Base-by-base conservation (phyloP, 2,888 invertebrate species). In the Cheilosia soror region DNA sequence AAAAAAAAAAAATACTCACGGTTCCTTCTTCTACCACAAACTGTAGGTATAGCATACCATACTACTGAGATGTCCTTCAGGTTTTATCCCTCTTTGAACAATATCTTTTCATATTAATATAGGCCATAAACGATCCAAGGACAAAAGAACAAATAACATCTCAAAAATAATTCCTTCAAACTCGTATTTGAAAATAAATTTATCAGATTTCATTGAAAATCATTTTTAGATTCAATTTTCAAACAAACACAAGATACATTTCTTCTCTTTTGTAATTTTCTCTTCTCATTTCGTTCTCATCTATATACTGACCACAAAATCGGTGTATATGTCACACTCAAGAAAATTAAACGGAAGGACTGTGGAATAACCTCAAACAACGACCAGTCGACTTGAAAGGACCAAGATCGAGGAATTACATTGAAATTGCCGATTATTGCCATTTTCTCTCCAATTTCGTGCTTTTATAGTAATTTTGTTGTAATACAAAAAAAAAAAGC, bases 391-490 rank as follows among this genome's bases (percentile, higher is more conserved):
- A 51, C 40, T 37, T 29, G 68, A 25, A 37, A 73, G 42, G 51
- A 53, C 71, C 33, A 55, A 27, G 49, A 63, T 65, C 63, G 57
- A 73, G 53, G 66, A 73, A 73, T 79, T 79, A 72, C 72, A 73
- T 42, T 60, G 47, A 80, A 81, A 68, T 81, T 69, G 73, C 55
- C 80, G 80, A 81, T 81, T 68, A 75, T 81, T 81, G 80, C 53
- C 75, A 81, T 80, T 80, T 80, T 80, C 73, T 80, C 68, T 73
- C 27, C 73, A 73, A 73, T 80, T 73, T 80, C 66, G 58, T 73
- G 51, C 44, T 62, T 73, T 80, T 73, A 65, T 42, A 58, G 62
- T 29, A 20, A 11, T 73, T 40, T 73, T 44, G 55, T 44, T 20
- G 9, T 20, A 31, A 7, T 7, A 7, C 5, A 6, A 6, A 5